A percentile compares a stretch with the other conserved stretches of the same genome.
These are phyloP conservation scores for Rhynchotus rufescens DNA, from an alignment of 2,797 vertebrate species.

Conservation along the genomic window DNA sequence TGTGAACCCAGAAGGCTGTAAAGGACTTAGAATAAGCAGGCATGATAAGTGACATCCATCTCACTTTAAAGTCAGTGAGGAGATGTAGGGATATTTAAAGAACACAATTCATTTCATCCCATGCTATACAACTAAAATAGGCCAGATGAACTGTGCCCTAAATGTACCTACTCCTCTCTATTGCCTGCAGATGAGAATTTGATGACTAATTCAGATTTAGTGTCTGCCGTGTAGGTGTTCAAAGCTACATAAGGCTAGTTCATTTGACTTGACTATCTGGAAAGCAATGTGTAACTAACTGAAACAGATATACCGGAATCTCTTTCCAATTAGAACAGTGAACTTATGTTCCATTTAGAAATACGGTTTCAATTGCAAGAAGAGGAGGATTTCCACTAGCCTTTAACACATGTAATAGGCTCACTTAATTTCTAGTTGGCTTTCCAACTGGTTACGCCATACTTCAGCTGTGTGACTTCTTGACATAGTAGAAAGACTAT, in stretches of 20 bases:
- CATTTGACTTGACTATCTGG: neutral
- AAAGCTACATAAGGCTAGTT: neutral
- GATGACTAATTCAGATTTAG: neutral
- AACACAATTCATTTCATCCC: neutral
- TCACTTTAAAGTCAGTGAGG: neutral
- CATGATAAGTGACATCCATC: neutral
- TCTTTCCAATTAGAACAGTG: neutral
- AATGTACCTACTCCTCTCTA: neutral
- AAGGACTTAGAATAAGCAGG: neutral
- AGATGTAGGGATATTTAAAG: neutral
- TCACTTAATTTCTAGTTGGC: neutral
- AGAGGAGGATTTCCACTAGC: neutral
- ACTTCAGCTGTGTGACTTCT: neutral
- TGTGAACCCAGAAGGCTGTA: neutral
- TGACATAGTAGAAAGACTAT: neutral
- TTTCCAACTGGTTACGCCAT: neutral
- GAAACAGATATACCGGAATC: neutral
- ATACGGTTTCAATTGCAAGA: neutral
- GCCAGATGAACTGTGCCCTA: neutral
- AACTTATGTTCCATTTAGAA: neutral
- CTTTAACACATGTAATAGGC: neutral
- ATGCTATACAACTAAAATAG: neutral
- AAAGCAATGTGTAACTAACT: neutral
- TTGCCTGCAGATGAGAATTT: neutral
- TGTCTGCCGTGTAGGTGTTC: neutral